Evolutionary conservation across 2,888 invertebrate species (phyloP), one percentile per base, ranked within the genome.

Genomic region (Acheta domesticus): DNA sequence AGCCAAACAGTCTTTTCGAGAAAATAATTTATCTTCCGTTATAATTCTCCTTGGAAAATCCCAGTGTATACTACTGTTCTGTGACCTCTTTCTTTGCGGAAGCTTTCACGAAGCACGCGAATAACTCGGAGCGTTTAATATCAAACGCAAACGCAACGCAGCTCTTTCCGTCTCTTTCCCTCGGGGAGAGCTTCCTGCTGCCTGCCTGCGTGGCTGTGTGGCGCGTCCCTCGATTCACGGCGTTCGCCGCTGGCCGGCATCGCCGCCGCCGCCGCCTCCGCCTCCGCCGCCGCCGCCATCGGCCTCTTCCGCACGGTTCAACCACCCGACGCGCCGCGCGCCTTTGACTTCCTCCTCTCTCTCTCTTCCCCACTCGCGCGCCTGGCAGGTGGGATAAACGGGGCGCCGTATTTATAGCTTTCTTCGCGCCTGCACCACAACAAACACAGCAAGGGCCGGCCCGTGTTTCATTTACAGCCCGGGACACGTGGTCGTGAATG

Each of bases 351-450:
- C 62, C 62, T 8, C 36, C 5, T 36, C 36, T 36, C 8, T 23
- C 4, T 5, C 36, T 62, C 62, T 62, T 62, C 62, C 62, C 36
- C 62, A 62, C 16, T 19, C 62, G 14, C n/a, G 14, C 62, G 62
- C 62, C 16, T 19, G 62, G 62, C 62, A 62, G n/a, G 62, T 62
- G 62, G 62, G 62, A 62, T 62, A 62, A 62, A 62, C 62, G 62
- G 14, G n/a, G 62, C 62, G 14, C n/a, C 16, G 62, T 62, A 62
- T 62, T 62, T 62, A 62, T 62, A 62, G 62, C 16, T n/a, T 62
- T 14, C 62, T 62, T n/a, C 62, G 14, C 62, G 14, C 62, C 62
- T 62, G 16, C 36, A 36, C 62, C 62, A 62, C 62, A 62, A 62
- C 62, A 62, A 62, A 62, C 62, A 62, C 14, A 62, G 12, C 62